Evolutionary conservation across 2,113 vertebrate species (phyloP).

Genomic region (Psilopsiagon aurifrons): DNA sequence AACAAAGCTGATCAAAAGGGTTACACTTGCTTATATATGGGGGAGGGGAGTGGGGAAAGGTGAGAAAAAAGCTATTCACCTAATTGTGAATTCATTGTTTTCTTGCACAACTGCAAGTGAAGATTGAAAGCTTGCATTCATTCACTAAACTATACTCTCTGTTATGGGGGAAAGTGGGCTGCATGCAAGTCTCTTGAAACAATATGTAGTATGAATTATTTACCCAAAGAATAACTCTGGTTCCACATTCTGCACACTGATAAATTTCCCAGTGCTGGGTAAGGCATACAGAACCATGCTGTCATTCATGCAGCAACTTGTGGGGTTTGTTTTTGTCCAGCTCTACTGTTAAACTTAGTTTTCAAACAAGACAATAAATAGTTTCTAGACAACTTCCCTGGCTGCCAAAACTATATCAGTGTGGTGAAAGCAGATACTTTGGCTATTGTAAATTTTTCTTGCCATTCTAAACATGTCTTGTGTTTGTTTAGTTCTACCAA

Average conservation of each 20-base stretch:
- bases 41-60: neutral
- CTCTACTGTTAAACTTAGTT: neutral
- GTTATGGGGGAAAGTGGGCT: neutral
- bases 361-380: neutral
- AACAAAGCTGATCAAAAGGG: neutral
- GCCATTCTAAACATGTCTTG: neutral
- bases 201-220: neutral
- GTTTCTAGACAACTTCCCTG: neutral
- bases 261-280: neutral
- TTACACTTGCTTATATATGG: neutral
- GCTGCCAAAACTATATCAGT: neutral
- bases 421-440: neutral
- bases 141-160: neutral
- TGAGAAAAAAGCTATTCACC: neutral
- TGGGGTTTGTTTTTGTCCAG: neutral
- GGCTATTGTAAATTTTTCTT: neutral
- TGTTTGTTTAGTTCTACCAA: neutral
- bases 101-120: neutral
- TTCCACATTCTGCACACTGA: neutral
- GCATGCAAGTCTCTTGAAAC: neutral
- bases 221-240: neutral
- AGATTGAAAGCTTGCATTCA: slow-evolving; percentile 5
- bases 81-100: neutral
- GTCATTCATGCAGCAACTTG: neutral
- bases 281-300: neutral